phyloP scores from a whole-genome alignment of 1,140 invertebrate genomes.

The Helicorthomorpha holstii region DNA sequence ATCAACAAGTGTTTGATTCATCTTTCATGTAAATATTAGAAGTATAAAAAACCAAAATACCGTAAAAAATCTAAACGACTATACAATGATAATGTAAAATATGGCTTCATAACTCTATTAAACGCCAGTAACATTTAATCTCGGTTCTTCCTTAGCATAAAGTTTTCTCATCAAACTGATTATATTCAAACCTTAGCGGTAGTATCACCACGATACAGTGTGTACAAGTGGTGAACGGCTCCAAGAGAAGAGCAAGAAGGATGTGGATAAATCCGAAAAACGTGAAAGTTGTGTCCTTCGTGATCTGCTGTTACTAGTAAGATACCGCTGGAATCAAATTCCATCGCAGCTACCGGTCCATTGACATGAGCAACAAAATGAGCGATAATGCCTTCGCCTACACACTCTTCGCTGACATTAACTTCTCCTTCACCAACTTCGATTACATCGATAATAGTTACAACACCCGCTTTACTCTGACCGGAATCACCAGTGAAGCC shows the following conservation, averaged over 20 bases:
- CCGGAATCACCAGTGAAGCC: slow-evolving; percentile 21
- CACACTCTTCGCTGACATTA: slow-evolving; percentile 27
- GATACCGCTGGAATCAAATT: slow-evolving; percentile 82
- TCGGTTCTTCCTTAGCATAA: no score
- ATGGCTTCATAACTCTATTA: no score
- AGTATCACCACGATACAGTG: slow-evolving; percentile 63
- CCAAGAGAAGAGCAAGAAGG: slow-evolving; percentile 68
- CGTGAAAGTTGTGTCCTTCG: slow-evolving; percentile 87
- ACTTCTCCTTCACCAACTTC: slow-evolving; percentile 22
- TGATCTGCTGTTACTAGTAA: slow-evolving; percentile 81
- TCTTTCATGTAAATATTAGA: no score
- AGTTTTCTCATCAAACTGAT: no score
- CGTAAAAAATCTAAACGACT: no score
- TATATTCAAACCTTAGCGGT: slow-evolving; percentile 39
- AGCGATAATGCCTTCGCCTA: slow-evolving; percentile 56
- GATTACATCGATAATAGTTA: slow-evolving; percentile 75
- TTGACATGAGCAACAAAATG: slow-evolving; percentile 83
- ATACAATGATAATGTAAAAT: no score
- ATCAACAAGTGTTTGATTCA: no score
- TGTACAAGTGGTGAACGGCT: slow-evolving; percentile 90
- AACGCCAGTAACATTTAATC: no score
- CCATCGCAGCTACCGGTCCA: slow-evolving; percentile 73
- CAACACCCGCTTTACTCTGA: slow-evolving; percentile 50
- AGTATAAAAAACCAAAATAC: no score
- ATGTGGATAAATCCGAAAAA: slow-evolving; percentile 88